A percentile compares a stretch with the other conserved stretches of the same genome.
Conservation (phyloP, 92 coral and sea anemone species). For the Palythoa grandis region DNA sequence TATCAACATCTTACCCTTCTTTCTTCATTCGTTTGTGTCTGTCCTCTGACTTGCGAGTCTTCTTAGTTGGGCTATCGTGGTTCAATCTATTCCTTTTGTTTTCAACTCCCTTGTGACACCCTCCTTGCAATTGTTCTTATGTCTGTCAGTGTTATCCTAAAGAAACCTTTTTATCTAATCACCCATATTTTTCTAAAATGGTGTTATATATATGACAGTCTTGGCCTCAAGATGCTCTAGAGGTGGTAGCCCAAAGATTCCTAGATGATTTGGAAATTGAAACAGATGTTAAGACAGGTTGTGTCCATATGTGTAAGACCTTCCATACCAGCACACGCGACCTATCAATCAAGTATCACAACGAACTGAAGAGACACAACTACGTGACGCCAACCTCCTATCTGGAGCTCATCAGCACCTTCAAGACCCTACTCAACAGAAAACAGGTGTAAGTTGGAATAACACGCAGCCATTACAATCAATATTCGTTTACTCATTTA, state of each 20-base stretch:
- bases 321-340: conserved; percentile 96
- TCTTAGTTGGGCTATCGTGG: too few species aligned
- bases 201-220: conserved; percentile 61
- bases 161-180: too few species aligned
- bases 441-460: conserved; percentile 88
- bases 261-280: conserved; percentile 93
- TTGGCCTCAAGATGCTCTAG: conserved; percentile 98
- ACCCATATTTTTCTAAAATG: background rate
- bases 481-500: background rate
- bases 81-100: too few species aligned
- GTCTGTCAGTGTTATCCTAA: too few species aligned
- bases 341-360: conserved; percentile 75
- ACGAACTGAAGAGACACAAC: conserved; percentile 95
- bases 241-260: conserved; percentile 96
- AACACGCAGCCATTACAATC: background rate
- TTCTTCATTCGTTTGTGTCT: too few species aligned
- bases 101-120: too few species aligned
- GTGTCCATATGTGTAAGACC: conserved; percentile 94
- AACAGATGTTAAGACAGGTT: conserved; percentile 74
- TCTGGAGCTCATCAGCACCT: conserved; percentile 94
- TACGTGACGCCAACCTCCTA: conserved; percentile 99
- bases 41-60: too few species aligned
- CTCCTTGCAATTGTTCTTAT: too few species aligned
- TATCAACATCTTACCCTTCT: too few species aligned
- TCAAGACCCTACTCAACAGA: conserved; percentile 90